Base-by-base conservation (phyloP, 2,113 vertebrate genomes). In the Lanius collurio region DNA sequence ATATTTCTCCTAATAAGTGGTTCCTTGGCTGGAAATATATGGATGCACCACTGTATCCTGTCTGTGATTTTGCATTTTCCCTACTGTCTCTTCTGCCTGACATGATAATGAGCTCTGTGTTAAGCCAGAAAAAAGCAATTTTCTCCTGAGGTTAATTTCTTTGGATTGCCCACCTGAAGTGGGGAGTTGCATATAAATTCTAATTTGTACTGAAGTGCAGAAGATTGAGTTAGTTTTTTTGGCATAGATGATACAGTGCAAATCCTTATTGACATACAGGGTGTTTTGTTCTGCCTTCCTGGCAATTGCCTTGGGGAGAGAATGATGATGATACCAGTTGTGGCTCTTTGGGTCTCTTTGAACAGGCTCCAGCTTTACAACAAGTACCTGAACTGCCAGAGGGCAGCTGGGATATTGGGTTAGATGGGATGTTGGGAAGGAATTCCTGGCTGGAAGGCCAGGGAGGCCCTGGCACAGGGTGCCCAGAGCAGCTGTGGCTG, bases 61-160 rank as follows among this genome's bases (percentile, higher is more conserved):
- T 3, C 83, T 78, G 57, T n/a, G 87, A 60, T 89, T 96, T 92
- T 86, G 87, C 90, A 93, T 93, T 97, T 95, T 77, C 89, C 93
- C 93, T 77, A 89, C 88, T 41, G 76, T 59, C 91, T 97, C 94
- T 68, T 94, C 94, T 97, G 85, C 76, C 90, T 92, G 88, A 94
- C 93, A 87, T 87, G 95, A 91, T 96, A 96, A 97, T 96, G 81
- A 96, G 90, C 87, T 83, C 63, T 28, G 88, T 95, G 94, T 89
- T 97, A 95, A 90, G 55, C 93, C 87, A 97, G 95, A 93, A 94
- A 78, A 96, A 96, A 94, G 80, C 85, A 97, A 95, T 97, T 97
- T 98, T 97, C 94, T 96, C 65, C 87, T 94, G 88, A 96, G 83
- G 82, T 95, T 96, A 92, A 95, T 96, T 96, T 95, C 89, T 76